These are phyloP conservation scores for Thamnophis sirtalis DNA, from an alignment of 2,113 vertebrate species.

Conservation along the genomic window DNA sequence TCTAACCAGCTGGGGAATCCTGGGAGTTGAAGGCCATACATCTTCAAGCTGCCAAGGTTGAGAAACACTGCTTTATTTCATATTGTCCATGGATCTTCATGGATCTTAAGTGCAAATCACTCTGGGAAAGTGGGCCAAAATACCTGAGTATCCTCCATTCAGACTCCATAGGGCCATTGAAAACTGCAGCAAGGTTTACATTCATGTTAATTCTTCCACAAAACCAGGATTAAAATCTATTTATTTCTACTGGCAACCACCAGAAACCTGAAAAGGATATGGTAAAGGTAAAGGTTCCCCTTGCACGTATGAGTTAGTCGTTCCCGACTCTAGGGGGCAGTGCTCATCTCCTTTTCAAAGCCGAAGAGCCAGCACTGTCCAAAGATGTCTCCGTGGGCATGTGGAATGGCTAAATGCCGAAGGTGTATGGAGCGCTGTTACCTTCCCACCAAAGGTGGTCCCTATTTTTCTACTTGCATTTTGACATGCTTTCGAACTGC, in stretches of 20 bases:
- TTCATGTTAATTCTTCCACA: neutral
- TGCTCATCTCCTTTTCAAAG: too few species aligned
- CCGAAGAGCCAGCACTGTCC: too few species aligned
- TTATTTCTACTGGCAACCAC: neutral
- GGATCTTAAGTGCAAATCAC: neutral
- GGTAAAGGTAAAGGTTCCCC: too few species aligned
- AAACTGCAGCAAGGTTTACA: neutral
- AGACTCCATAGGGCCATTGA: neutral
- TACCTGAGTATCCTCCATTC: neutral
- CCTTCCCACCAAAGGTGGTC: too few species aligned
- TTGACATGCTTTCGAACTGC: too few species aligned
- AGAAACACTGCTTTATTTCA: neutral
- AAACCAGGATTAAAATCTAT: neutral
- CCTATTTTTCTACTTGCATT: too few species aligned
- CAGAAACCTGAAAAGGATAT: neutral
- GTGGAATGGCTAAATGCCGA: too few species aligned
- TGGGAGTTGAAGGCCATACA: neutral
- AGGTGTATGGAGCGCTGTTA: too few species aligned
- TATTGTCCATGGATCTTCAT: neutral
- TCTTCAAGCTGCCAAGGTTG: neutral
- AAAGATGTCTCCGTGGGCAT: too few species aligned
- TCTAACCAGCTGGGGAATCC: neutral
- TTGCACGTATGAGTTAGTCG: too few species aligned
- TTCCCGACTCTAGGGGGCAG: too few species aligned
- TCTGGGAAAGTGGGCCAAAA: neutral